Base-by-base conservation (phyloP, 2,113 vertebrate genomes). In the Ammodytes marinus region DNA sequence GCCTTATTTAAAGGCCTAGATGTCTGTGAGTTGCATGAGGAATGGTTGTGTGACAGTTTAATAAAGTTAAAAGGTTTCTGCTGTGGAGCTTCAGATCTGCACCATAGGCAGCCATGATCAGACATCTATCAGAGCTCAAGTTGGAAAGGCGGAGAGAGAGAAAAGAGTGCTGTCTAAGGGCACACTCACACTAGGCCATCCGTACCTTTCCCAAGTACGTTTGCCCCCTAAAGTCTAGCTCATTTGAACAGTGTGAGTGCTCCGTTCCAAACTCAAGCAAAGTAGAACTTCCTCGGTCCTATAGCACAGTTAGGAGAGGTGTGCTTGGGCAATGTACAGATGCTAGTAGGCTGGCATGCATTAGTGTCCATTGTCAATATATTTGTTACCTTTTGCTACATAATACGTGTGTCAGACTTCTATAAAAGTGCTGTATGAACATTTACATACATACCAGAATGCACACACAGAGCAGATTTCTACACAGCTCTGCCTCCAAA, bases 31-130 rank as follows among this genome's bases (percentile, higher is more conserved):
- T 66, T 75, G 65, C 72, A 79, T 86, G 83, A 89, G 70, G 61
- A 85, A 89, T 77, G 65, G 63, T 15, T 55, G n/a, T 54, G 66
- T 90, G 85, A 89, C 89, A 88, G 70, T 88, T 90, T 89, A 88
- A 90, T 92, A 89, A 72, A 90, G 85, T 85, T 90, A 89, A 92
- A 89, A 92, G 87, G 85, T 83, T 88, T 79, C 53, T 83, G 87
- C 79, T 65, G 68, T 65, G 71, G 59, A 58, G 88, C 64, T 74
- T 86, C 52, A 83, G 75, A 79, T 84, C 66, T 80, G 15, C 70
- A n/a, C n/a, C n/a, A 65, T 6, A 73, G 47, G 69, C 59, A 77
- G 55, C 73, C 47, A 45, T 79, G 77, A 74, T 79, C 13, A 70
- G 70, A 83, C 82, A 85, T 88, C 74, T 79, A 60, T 85, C 82